phyloP scores from a whole-genome alignment of 2,888 invertebrate genomes.

The Carpatolechia fugitivella region DNA sequence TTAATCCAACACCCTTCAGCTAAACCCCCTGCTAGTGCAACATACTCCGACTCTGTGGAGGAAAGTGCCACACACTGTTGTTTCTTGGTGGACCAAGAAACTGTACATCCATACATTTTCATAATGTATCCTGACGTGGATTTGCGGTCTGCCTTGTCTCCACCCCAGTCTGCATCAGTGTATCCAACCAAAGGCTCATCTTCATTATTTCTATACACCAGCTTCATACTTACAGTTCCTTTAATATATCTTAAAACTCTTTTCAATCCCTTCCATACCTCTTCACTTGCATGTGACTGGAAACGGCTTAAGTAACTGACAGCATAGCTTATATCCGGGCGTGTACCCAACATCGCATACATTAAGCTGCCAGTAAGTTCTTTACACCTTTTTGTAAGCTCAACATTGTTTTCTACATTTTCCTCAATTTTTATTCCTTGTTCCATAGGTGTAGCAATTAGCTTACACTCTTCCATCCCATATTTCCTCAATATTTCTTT shows the following conservation, averaged over 20 bases:
- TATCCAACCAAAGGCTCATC: constrained; percentile 12
- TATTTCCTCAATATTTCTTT: constrained; percentile 11
- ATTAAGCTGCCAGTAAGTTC: constrained; percentile 14
- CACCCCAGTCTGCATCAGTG: constrained; percentile 23
- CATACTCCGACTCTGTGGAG: constrained; percentile 21
- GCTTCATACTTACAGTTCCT: constrained; percentile 6
- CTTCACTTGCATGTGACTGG: constrained; percentile 10
- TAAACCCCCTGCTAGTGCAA: constrained; percentile 10
- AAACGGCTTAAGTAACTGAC: constrained; percentile 10
- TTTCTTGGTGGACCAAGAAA: constrained; percentile 17
- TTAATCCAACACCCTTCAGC: constrained; percentile 20
- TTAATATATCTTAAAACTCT: constrained; percentile 14
- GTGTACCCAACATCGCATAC: constrained; percentile 17
- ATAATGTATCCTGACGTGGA: constrained; percentile 23
- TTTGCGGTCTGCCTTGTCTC: constrained; percentile 18
- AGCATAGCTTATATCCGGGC: constrained; percentile 16
- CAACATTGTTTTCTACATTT: neutral
- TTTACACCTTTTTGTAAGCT: constrained; percentile 7
- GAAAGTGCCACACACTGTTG: constrained; percentile 21
- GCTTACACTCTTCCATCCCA: constrained; percentile 16
- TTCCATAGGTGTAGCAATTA: constrained; percentile 10
- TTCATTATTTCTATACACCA: constrained; percentile 3
- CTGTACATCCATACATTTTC: constrained; percentile 17
- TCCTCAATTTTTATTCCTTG: neutral
- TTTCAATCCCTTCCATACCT: constrained; percentile 12